Base-by-base conservation (phyloP, 2,113 vertebrate species). In the Sterrhoptilus dennistouni region DNA sequence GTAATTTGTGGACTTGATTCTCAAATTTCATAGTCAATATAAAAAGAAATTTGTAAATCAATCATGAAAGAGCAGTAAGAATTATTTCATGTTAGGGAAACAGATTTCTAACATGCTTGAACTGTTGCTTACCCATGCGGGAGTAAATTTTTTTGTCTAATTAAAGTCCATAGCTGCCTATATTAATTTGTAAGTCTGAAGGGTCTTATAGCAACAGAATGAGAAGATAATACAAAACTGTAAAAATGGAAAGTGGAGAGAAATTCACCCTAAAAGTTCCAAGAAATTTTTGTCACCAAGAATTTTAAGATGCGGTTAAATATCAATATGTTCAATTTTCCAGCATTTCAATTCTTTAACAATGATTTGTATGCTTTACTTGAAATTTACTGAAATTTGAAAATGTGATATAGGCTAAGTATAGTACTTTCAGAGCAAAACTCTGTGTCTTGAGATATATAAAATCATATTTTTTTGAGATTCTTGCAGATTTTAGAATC, bases 351-450 rank as follows among this genome's bases (percentile, higher is more conserved):
- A 4, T 24, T 70, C 3, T 57, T 54, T 50, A 59, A 27, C 8
- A 57, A 8, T 53, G 40, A 29, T 61, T 49, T 50, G 5, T 42
- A 35, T 28, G 5, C 2, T 78, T 77, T 53, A 10, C 16, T 63
- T 5, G 8, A 86, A 75, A 59, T 44, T 40, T 40, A 44, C 2
- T 60, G n/a, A 56, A 81, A 38, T 24, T 75, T 47, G 15, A 59
- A 38, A 61, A 28, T 2, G 29, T 1, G 0, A 19, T 64, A 11
- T 9, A 28, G 8, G 4, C 2, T 74, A 65, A 22, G 5, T 36
- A 16, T 13, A 44, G 14, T 27, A 85, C 80, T 65, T 86, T 85
- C 52, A 65, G 45, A 36, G 24, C 6, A 60, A 64, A 72, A 44
- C 2, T 75, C 33, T 13, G 0, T 35, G 8, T 45, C 52, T 44